Evolutionary conservation across 2,113 vertebrate genomes (phyloP).

Genomic region (Dicrurus megarhynchus): DNA sequence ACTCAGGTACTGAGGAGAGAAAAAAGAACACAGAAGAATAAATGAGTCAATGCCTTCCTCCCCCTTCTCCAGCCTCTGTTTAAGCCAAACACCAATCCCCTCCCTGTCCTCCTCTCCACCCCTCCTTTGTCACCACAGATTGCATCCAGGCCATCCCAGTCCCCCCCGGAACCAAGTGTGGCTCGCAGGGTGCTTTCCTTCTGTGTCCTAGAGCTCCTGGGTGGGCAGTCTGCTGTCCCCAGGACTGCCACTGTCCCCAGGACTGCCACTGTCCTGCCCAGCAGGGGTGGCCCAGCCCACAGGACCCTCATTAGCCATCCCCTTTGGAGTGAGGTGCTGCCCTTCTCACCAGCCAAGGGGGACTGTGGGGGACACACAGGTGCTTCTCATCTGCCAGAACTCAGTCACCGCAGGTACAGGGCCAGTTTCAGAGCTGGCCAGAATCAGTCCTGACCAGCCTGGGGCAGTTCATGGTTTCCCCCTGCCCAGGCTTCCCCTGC

Average conservation of each 20-base stretch:
- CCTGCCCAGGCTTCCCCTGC: no score
- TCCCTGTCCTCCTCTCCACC: background rate
- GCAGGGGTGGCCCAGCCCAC: background rate
- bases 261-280: background rate
- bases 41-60: background rate
- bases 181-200: fast-evolving
- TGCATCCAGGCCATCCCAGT: background rate
- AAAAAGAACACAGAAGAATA: background rate
- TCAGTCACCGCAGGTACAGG: fast-evolving
- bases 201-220: background rate
- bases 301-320: background rate
- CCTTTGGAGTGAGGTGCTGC: background rate
- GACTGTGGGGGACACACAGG: fast-evolving
- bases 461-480: background rate
- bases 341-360: background rate
- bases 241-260: background rate
- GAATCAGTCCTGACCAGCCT: background rate
- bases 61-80: background rate
- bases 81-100: background rate
- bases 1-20: background rate
- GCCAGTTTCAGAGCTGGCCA: fast-evolving
- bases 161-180: background rate
- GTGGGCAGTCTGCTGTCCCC: background rate
- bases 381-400: background rate
- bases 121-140: background rate